These are phyloP conservation scores for Aphrophora alni DNA, from an alignment of 2,888 invertebrate genomes.

Conservation along the genomic window DNA sequence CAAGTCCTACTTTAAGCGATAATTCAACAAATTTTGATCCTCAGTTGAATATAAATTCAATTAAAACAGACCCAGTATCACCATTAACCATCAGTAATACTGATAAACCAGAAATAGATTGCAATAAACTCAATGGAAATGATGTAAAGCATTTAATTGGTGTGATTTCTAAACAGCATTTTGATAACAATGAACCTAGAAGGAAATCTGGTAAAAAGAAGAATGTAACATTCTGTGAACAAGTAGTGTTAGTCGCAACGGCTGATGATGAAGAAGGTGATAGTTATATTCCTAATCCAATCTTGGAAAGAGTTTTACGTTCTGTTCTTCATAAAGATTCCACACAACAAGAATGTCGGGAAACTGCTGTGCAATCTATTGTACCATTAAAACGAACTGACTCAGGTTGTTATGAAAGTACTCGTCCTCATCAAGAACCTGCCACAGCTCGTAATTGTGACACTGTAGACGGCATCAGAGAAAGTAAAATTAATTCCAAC, in stretches of 20 bases:
- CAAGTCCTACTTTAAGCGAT: constrained; percentile 23
- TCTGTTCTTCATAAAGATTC: constrained; percentile 79
- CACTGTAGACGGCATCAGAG: background rate
- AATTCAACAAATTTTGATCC: constrained; percentile 18
- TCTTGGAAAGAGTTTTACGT: constrained; percentile 82
- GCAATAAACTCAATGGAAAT: constrained; percentile 8
- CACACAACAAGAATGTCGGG: constrained; percentile 58
- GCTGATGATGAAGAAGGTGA: constrained; percentile 92
- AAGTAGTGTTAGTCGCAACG: constrained; percentile 90
- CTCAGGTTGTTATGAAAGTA: constrained; percentile 57
- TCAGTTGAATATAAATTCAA: constrained; percentile 30
- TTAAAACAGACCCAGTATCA: background rate
- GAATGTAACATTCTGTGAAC: constrained; percentile 93
- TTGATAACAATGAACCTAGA: constrained; percentile 49
- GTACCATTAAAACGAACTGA: constrained; percentile 53
- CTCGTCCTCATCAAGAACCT: constrained; percentile 15
- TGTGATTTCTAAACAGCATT: constrained; percentile 30
- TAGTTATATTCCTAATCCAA: constrained; percentile 89
- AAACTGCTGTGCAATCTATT: constrained; percentile 53
- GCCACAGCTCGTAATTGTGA: background rate
- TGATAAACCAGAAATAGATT: constrained; percentile 25
- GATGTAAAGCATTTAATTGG: background rate
- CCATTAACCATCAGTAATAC: background rate
- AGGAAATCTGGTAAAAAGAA: constrained; percentile 80
- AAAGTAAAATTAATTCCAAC: background rate